These are phyloP conservation scores for Bruchidius siliquastri DNA, from an alignment of 2,888 invertebrate genomes.

Conservation along the genomic window DNA sequence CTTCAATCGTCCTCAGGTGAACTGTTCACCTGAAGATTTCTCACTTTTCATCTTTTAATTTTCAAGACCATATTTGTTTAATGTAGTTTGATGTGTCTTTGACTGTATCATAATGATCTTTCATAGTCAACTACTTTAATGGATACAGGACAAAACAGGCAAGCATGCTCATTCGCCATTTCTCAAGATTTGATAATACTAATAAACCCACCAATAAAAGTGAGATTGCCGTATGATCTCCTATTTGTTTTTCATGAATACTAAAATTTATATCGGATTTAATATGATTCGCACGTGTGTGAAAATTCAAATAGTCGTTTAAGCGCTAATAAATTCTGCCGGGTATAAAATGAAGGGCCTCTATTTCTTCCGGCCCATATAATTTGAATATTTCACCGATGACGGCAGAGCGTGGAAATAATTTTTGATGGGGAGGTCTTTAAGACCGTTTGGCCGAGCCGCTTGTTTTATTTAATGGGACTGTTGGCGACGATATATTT, in stretches of 20 bases:
- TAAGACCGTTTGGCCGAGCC: neutral
- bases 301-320: conserved; percentile 22
- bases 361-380: conserved; percentile 1
- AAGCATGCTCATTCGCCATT: too few species aligned
- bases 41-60: too few species aligned
- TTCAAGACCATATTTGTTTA: too few species aligned
- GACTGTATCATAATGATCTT: too few species aligned
- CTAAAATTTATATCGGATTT: conserved; percentile 23
- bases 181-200: too few species aligned
- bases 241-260: conserved; percentile 27
- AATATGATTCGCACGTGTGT: conserved; percentile 24
- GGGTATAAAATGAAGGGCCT: conserved; percentile 24
- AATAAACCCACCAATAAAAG: conserved; percentile 21
- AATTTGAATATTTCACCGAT: neutral
- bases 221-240: conserved; percentile 20
- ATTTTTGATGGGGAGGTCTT: neutral
- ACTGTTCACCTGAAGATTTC: too few species aligned
- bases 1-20: too few species aligned
- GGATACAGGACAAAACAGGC: too few species aligned
- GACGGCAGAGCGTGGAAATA: neutral
- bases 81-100: too few species aligned
- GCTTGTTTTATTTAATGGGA: neutral
- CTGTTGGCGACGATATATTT: neutral
- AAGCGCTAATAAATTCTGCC: conserved; percentile 20
- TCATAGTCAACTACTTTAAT: too few species aligned